A percentile compares a stretch with the other conserved stretches of the same genome.
phyloP scores from a whole-genome alignment of 1,140 invertebrate genomes.

The Goniozus legneri region DNA sequence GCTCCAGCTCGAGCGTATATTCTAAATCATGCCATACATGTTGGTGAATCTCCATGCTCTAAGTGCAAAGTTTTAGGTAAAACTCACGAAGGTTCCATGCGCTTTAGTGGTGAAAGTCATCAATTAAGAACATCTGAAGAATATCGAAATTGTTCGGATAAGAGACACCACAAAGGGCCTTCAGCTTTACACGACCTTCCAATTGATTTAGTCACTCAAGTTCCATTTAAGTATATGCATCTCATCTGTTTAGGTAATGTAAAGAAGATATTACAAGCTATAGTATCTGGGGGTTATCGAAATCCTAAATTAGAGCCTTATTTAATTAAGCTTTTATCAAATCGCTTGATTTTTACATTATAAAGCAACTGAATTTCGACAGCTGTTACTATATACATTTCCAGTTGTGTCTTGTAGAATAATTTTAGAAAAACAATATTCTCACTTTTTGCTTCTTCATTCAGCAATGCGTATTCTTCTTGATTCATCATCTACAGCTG shows the following conservation, averaged over 20 bases:
- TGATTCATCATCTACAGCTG: conserved; percentile 8
- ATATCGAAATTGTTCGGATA: conserved; percentile 12
- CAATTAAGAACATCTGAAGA: conserved; percentile 7
- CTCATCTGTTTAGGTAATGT: conserved; percentile 8
- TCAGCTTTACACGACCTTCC: not conserved
- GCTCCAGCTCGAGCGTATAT: not conserved
- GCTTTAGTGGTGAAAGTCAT: conserved; percentile 5
- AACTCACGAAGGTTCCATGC: not conserved
- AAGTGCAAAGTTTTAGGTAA: conserved; percentile 1
- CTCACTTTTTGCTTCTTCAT: conserved; percentile 41
- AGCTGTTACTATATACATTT: conserved; percentile 44
- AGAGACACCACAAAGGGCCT: conserved; percentile 13
- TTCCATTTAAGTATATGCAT: conserved; percentile 17
- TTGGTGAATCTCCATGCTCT: not conserved
- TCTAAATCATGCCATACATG: not conserved
- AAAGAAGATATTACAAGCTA: conserved; percentile 7
- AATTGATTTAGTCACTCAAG: conserved; percentile 10
- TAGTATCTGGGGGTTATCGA: not conserved
- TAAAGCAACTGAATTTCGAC: conserved; percentile 49
- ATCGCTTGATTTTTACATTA: conserved; percentile 16
- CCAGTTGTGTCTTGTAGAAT: conserved; percentile 30
- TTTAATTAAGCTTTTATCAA: not conserved
- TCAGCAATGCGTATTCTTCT: conserved; percentile 33
- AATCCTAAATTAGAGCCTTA: not conserved
- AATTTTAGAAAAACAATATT: conserved; percentile 25